Evolutionary conservation across 2,113 vertebrate species (phyloP).

Genomic region (Psilopsiagon aymara): DNA sequence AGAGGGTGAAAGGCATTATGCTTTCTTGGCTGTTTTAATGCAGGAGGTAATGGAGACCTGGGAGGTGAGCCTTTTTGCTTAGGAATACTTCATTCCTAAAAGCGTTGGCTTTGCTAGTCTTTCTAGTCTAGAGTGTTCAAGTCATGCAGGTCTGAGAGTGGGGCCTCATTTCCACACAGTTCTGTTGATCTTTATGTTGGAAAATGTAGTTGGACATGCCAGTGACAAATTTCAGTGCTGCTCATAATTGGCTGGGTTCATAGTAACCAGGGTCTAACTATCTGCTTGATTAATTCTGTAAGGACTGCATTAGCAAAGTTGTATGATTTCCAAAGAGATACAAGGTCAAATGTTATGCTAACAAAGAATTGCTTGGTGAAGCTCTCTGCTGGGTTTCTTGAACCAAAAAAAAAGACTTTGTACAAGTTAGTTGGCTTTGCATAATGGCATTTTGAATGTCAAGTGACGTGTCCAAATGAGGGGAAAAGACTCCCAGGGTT

Average conservation of each 20-base stretch:
- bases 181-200: constrained; percentile 77
- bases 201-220: constrained; percentile 75
- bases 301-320: constrained; percentile 77
- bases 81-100: background rate
- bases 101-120: background rate
- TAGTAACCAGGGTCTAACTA: constrained; percentile 68
- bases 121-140: background rate
- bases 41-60: background rate
- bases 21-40: background rate
- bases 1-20: background rate
- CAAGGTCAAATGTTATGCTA: constrained; percentile 77
- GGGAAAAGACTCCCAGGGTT: background rate
- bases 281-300: constrained; percentile 81
- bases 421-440: constrained; percentile 24
- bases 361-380: constrained; percentile 72
- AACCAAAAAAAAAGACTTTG: constrained; percentile 42
- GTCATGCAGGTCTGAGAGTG: constrained; percentile 50
- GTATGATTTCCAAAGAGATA: constrained; percentile 80
- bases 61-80: background rate
- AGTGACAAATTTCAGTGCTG: constrained; percentile 79
- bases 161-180: constrained; percentile 68
- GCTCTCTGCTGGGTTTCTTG: constrained; percentile 70
- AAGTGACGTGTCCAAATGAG: constrained; percentile 24
- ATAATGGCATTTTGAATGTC: constrained; percentile 50
- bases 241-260: constrained; percentile 76